These are phyloP conservation scores for Patagioenas fasciata DNA, from an alignment of 2,113 vertebrate species.

Conservation along the genomic window DNA sequence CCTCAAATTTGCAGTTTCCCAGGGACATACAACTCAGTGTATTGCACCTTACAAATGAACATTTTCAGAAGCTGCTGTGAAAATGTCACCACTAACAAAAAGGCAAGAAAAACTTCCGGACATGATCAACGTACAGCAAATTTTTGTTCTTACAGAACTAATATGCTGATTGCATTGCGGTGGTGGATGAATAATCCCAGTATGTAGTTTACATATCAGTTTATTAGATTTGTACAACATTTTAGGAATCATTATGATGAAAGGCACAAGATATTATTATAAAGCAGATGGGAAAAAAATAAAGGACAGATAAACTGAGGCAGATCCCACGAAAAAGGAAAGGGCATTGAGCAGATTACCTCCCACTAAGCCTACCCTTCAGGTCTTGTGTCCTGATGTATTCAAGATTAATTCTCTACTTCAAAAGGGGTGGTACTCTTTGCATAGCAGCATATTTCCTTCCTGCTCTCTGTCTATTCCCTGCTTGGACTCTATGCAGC, in stretches of 20 bases:
- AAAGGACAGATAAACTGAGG: background rate
- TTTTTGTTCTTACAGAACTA: background rate
- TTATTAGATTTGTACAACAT: background rate
- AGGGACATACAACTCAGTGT: background rate
- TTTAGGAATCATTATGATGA: background rate
- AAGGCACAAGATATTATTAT: slow-evolving; percentile 2
- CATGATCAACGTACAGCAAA: background rate
- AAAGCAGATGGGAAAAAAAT: background rate
- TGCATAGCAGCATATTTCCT: background rate
- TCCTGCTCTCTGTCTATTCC: background rate
- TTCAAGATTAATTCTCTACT: slow-evolving; percentile 37
- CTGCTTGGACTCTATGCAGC: background rate
- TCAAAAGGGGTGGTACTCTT: slow-evolving; percentile 35
- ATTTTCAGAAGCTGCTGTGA: background rate
- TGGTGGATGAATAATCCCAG: background rate
- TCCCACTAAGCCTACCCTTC: slow-evolving; percentile 39
- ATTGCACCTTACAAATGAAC: background rate
- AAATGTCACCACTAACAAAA: background rate
- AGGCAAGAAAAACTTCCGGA: background rate
- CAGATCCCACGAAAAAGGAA: background rate
- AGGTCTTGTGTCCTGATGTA: slow-evolving; percentile 19
- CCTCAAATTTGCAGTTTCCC: background rate
- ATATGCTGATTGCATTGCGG: background rate
- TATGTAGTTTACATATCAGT: background rate
- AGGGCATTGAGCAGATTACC: slow-evolving; percentile 32